Evolutionary conservation across 2,113 vertebrate genomes (phyloP).

Genomic region (Onychorhynchus coronatus): DNA sequence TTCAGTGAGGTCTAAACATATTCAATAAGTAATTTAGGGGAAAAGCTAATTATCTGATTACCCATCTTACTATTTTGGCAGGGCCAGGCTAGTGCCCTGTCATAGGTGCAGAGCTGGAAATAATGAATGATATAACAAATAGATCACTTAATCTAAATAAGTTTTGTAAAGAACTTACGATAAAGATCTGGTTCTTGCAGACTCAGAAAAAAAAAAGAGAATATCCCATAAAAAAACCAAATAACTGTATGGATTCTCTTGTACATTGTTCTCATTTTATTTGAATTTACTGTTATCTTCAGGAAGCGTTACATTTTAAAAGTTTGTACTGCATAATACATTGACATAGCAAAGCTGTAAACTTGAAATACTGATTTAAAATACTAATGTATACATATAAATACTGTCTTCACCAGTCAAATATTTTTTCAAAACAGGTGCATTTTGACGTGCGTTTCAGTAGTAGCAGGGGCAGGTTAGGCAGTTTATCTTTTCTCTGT

Average conservation of each 20-base stretch:
- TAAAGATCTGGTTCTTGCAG: neutral
- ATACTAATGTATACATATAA: neutral
- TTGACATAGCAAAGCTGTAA: neutral
- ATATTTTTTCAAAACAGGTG: neutral
- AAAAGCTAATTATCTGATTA: neutral
- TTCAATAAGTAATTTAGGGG: neutral
- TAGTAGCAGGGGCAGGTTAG: neutral
- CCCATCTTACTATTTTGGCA: neutral
- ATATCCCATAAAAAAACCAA: neutral
- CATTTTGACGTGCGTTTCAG: accelerated
- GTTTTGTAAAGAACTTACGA: neutral
- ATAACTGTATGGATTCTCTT: neutral
- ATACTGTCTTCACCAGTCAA: neutral
- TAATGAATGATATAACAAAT: neutral
- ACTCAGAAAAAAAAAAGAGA: neutral
- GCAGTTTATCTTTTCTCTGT: neutral
- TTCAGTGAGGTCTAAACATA: neutral
- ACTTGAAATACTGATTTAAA: neutral
- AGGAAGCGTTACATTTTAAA: neutral
- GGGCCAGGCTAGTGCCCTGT: neutral
- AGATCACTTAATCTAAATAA: neutral
- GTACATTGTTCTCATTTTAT: neutral
- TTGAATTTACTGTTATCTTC: neutral
- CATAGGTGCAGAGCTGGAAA: neutral
- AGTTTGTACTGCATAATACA: neutral